Percentiles rank a stretch among this genome's conserved stretches.
Evolutionary conservation across 1,140 invertebrate species (phyloP).

Genomic region (Meloidogyne floridensis): DNA sequence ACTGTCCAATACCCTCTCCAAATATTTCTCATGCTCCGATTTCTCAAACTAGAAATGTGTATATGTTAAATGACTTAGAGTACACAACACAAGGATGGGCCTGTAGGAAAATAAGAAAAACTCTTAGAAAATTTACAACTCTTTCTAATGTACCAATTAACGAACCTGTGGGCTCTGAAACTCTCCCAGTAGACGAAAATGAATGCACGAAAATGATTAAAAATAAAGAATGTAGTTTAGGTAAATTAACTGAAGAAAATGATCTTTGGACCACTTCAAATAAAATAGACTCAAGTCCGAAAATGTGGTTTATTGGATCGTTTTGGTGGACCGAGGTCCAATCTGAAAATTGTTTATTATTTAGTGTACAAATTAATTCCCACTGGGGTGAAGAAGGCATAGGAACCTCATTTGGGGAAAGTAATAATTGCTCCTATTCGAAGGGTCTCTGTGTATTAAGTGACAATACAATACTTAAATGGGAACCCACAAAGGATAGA

Average conservation of each 20-base stretch:
- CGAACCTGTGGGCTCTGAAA: not conserved
- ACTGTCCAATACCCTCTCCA: not conserved
- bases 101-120: conserved; percentile 9
- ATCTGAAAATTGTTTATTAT: conserved; percentile 2
- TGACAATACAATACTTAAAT: not conserved
- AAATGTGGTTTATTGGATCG: conserved; percentile 12
- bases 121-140: conserved; percentile 2
- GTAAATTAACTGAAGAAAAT: not conserved
- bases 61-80: not conserved
- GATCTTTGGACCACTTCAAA: not conserved
- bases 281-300: not conserved
- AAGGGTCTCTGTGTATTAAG: not conserved
- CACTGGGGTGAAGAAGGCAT: not conserved
- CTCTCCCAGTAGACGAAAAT: not conserved
- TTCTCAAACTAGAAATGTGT: not conserved
- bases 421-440: too few relatives aligned
- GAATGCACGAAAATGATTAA: not conserved
- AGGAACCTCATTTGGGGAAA: not conserved
- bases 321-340: not conserved
- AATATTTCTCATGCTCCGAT: not conserved
- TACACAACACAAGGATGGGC: not conserved
- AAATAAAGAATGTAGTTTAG: not conserved
- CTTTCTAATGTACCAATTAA: not conserved
- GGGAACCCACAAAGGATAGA: not conserved
- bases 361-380: not conserved